Percentiles rank a stretch among this genome's conserved stretches.
phyloP scores from a whole-genome alignment of 2,113 vertebrate genomes.

The Thalassoma bifasciatum region DNA sequence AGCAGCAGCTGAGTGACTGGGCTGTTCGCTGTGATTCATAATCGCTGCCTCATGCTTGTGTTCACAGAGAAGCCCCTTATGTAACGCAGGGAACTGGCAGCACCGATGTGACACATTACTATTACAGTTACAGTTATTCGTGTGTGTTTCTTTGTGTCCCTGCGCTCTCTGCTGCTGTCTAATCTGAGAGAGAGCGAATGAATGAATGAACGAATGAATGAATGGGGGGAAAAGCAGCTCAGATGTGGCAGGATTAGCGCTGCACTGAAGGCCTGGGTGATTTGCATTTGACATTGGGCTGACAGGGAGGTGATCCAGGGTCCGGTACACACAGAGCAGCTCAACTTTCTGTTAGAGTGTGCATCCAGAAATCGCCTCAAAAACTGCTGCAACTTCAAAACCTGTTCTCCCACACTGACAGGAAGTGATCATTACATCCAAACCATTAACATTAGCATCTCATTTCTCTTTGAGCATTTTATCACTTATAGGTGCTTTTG shows the following conservation, averaged over 20 bases:
- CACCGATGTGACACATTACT: constrained; percentile 39
- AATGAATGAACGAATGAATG: constrained; percentile 58
- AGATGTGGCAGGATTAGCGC: constrained; percentile 66
- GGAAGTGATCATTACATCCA: constrained; percentile 42
- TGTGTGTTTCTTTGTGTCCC: constrained; percentile 16
- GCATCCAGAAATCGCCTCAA: constrained; percentile 16
- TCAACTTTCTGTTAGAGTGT: constrained; percentile 47
- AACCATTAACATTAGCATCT: constrained; percentile 58
- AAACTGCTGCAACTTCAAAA: constrained; percentile 17
- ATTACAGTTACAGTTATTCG: constrained; percentile 44
- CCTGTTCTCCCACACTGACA: neutral
- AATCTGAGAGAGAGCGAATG: constrained; percentile 61
- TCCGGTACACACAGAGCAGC: constrained; percentile 44
- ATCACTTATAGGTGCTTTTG: neutral
- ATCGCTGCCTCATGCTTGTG: constrained; percentile 59
- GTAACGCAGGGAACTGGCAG: constrained; percentile 56
- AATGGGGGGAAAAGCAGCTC: constrained; percentile 42
- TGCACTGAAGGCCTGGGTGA: constrained; percentile 51
- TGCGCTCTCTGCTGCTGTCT: constrained; percentile 36
- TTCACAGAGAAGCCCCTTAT: constrained; percentile 53
- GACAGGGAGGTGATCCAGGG: constrained; percentile 63
- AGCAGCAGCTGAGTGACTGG: constrained; percentile 31
- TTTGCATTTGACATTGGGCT: constrained; percentile 72
- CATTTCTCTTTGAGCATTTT: constrained; percentile 43
- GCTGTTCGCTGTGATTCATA: constrained; percentile 44